A percentile compares a stretch with the other conserved stretches of the same genome.
Conservation (phyloP, 2,797 vertebrate species). For the Hydrocynus forskahlii region DNA sequence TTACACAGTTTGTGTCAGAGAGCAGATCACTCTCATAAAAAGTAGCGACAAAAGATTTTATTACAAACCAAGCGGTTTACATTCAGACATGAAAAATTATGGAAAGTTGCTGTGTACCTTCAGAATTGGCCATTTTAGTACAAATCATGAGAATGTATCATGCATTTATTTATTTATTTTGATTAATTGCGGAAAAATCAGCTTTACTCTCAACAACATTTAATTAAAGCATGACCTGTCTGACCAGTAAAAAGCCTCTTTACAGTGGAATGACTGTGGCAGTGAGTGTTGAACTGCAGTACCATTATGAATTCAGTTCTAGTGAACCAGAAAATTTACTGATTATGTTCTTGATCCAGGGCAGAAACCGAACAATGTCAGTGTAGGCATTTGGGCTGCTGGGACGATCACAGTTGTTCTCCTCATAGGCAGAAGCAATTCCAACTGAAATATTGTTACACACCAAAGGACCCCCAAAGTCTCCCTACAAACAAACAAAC, state of each 20-base stretch:
- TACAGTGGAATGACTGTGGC: not conserved
- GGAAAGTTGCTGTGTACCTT: too few relatives aligned
- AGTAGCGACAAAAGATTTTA: not conserved
- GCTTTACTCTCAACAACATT: too few relatives aligned
- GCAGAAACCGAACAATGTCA: not conserved
- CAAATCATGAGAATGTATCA: too few relatives aligned
- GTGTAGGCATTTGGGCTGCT: not conserved
- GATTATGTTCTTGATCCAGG: not conserved
- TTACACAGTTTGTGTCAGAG: too few relatives aligned
- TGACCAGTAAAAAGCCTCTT: not conserved
- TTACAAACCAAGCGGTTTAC: too few relatives aligned
- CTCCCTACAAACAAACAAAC: not conserved
- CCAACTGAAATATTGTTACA: not conserved
- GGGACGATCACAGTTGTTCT: not conserved
- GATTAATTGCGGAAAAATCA: too few relatives aligned
- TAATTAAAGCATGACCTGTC: not conserved
- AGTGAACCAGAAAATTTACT: not conserved
- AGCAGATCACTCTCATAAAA: not conserved
- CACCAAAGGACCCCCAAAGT: not conserved
- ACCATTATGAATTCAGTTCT: not conserved
- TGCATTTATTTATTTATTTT: too few relatives aligned
- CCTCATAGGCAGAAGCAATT: not conserved
- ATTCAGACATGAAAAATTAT: too few relatives aligned
- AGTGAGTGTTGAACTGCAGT: too few relatives aligned
- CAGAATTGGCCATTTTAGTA: too few relatives aligned